Conservation (phyloP, 1,140 invertebrate species). For the Pristionchus pacificus region DNA sequence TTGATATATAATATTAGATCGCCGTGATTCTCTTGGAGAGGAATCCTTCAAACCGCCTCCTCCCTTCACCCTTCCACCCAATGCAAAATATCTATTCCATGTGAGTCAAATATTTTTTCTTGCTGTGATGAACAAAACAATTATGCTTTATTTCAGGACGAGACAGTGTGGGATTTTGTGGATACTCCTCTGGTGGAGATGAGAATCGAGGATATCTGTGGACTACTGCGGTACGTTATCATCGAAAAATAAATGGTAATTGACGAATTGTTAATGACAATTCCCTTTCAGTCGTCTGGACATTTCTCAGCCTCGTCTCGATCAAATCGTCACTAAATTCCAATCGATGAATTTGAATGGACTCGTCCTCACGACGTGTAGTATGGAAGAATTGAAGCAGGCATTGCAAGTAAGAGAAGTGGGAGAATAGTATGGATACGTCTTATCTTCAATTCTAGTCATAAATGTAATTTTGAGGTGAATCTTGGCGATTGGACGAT, state of each 20-base stretch:
- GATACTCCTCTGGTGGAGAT: conserved; percentile 47
- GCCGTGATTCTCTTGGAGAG: conserved; percentile 38
- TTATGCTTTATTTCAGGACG: conserved; percentile 41
- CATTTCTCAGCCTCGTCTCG: conserved; percentile 35
- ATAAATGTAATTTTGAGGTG: conserved; percentile 20
- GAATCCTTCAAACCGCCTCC: conserved; percentile 19
- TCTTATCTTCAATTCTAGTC: no score
- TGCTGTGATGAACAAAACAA: neutral
- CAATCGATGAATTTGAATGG: conserved; percentile 49
- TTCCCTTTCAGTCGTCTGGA: conserved; percentile 28
- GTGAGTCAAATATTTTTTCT: neutral
- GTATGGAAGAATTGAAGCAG: conserved; percentile 47
- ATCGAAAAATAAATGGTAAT: no score
- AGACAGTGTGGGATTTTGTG: conserved; percentile 43
- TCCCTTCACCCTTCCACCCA: conserved; percentile 18
- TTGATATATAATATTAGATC: conserved; percentile 20
- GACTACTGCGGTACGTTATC: conserved; percentile 28
- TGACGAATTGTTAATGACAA: no score
- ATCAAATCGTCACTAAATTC: conserved; percentile 35
- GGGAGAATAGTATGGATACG: no score
- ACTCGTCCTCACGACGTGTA: conserved; percentile 49
- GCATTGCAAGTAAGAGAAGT: no score
- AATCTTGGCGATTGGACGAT: conserved; percentile 55
- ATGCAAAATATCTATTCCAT: conserved; percentile 27
- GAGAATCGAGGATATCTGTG: conserved; percentile 41